phyloP scores from a whole-genome alignment of 2,113 vertebrate genomes.

The Smithornis capensis region DNA sequence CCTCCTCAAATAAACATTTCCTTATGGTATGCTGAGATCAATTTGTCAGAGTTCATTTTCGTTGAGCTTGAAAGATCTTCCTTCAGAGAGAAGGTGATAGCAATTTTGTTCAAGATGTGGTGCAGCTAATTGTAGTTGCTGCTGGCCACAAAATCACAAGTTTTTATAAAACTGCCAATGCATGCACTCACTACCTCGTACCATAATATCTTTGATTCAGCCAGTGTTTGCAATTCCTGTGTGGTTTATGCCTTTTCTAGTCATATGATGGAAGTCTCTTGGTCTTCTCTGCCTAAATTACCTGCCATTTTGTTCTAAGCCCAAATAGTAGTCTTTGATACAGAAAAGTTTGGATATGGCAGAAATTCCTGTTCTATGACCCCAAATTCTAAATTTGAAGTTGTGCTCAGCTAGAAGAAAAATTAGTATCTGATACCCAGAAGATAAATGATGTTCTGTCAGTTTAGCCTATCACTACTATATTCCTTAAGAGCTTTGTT shows the following conservation, averaged over 20 bases:
- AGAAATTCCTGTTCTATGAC: background rate
- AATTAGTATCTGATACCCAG: background rate
- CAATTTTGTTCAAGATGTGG: background rate
- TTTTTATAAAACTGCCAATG: background rate
- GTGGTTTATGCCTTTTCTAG: background rate
- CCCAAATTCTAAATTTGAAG: background rate
- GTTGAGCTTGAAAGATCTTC: background rate
- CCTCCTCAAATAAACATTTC: background rate
- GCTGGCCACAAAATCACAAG: background rate
- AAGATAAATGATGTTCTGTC: background rate
- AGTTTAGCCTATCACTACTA: background rate
- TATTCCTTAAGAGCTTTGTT: background rate
- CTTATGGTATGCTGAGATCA: background rate
- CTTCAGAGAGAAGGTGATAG: background rate
- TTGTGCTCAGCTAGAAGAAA: background rate
- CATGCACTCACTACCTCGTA: fast-evolving
- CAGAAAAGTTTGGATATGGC: background rate
- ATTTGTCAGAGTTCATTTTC: constrained; percentile 26
- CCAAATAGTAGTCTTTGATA: background rate
- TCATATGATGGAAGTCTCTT: background rate
- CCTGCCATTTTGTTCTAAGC: background rate
- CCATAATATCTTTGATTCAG: background rate
- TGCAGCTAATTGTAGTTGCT: background rate
- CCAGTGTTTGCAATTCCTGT: background rate
- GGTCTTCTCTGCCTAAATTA: background rate